Evolutionary conservation across 23 tunicate genomes (phyloP), one percentile per base, ranked within the genome.

Genomic region (Ciona savignyi): DNA sequence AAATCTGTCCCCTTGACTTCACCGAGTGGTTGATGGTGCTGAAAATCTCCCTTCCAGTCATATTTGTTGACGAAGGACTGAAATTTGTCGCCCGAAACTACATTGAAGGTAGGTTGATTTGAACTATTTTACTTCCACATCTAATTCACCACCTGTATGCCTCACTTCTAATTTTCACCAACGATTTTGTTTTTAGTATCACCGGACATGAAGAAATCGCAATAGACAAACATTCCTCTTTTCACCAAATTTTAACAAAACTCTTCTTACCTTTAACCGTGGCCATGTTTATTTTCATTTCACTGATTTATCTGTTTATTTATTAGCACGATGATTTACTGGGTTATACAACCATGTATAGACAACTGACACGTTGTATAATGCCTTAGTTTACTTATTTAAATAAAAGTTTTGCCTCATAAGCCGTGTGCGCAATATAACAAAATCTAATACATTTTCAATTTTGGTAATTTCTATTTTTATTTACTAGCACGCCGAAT

Each of bases 1-100:
- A 95, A 76, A 95, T 95, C 74, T 95, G 99, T 72, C 99, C 99
- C n/a, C 72, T 95, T 34, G 79, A 72, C 72, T 83, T 88, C 72
- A 67, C 76, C 62, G 99, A 95, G 32, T 95, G 99, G 99, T 9
- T 85, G 34, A 85, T 88, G 86, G 99, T 95, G 4, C 72, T 95
- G 74, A 78, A 95, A 32, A 95, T 95, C 22, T 95, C 99, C 20
- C 80, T 88, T 28, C 99, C 99, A 33, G 99, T 95, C 11, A 83
- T 95, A 34, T 26, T 75, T 1, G 78, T 77, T 28, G 99, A 95
- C 33, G 99, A 95, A 75, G 86, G 71, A n/a, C 34, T 95, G 79
- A 95, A 95, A 73, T 95, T 79, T 62, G 56, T 95, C 1, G 99
- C 99, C 19, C 56, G 99, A 49, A 85, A 87, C 32, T 95, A 87